Base-by-base conservation (phyloP, 2,113 vertebrate species). In the Dromas ardeola region DNA sequence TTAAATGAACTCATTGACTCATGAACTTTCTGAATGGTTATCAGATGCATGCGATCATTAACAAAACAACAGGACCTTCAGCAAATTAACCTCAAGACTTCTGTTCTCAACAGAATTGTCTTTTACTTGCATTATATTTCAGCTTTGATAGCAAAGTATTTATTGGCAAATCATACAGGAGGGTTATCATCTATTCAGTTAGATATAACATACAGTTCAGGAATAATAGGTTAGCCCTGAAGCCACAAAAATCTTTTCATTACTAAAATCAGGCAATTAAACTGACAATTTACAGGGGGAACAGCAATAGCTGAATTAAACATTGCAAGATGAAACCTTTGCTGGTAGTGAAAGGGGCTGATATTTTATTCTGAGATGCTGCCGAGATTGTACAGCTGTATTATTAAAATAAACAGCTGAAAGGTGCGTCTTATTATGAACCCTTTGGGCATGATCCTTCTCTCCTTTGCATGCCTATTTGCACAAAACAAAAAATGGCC, bases 401-500 rank as follows among this genome's bases (percentile, higher is more conserved):
- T 97, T 94, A 93, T 94, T 94, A 95, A 95, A 96, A 95, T 85
- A 94, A 96, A 95, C 84, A 96, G 95, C 91, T 96, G 91, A 93
- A 92, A 97, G 95, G 87, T 88, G 80, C 29, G 1, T 84, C 56
- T 84, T 76, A 67, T 89, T 95, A 78, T 32, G 65, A 92, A 91
- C 26, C 40, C 85, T 88, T 34, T 67, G 86, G 77, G 77, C 1
- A 0, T 25, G 61, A 95, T 59, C 56, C 55, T 85, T 69, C 52
- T 63, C 69, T 93, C 34, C 49, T 88, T 22, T 79, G 43, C 80
- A 86, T 52, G 47, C 43, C 42, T 88, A 71, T 94, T 94, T 96
- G 56, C 96, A 95, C 86, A 80, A 87, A 95, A 96, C 73, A 93
- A 79, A 81, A 86, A 63, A 29, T 6, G 50, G 70, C 53, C 59